Evolutionary conservation across 2,113 vertebrate species (phyloP).

Genomic region (Urocynchramus pylzowi): DNA sequence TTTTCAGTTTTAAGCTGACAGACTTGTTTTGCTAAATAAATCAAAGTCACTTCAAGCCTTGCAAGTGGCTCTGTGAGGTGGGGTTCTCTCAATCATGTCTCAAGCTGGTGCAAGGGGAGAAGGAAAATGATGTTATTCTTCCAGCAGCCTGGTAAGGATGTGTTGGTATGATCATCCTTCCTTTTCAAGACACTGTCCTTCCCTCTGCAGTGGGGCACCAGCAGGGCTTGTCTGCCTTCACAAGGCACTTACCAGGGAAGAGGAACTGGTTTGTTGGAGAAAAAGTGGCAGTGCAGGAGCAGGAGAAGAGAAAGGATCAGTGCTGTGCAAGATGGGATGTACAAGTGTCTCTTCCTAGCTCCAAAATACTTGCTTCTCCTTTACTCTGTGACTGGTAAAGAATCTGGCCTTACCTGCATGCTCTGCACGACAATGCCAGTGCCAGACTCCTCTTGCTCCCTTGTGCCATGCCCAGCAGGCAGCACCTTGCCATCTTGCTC

Average conservation of each 20-base stretch:
- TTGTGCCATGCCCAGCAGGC: background rate
- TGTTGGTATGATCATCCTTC: background rate
- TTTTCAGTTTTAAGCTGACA: background rate
- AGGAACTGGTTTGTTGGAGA: background rate
- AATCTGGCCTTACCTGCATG: background rate
- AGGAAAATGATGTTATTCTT: background rate
- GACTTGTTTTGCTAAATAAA: background rate
- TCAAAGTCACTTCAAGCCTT: background rate
- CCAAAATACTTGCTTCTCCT: background rate
- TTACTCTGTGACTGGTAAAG: background rate
- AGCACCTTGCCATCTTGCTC: background rate
- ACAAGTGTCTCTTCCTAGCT: background rate
- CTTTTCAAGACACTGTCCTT: background rate
- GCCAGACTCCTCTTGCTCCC: background rate
- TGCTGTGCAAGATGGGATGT: background rate
- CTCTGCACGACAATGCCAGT: fast-evolving
- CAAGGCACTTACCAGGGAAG: background rate
- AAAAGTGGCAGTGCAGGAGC: background rate
- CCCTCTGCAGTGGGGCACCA: background rate
- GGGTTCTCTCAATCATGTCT: fast-evolving
- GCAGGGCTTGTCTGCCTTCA: background rate
- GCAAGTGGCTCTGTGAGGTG: background rate
- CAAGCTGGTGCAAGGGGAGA: background rate
- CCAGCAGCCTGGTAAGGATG: background rate
- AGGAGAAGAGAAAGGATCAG: background rate